Conservation (phyloP, 2,797 vertebrate species). For the Danio jaintianensis region DNA sequence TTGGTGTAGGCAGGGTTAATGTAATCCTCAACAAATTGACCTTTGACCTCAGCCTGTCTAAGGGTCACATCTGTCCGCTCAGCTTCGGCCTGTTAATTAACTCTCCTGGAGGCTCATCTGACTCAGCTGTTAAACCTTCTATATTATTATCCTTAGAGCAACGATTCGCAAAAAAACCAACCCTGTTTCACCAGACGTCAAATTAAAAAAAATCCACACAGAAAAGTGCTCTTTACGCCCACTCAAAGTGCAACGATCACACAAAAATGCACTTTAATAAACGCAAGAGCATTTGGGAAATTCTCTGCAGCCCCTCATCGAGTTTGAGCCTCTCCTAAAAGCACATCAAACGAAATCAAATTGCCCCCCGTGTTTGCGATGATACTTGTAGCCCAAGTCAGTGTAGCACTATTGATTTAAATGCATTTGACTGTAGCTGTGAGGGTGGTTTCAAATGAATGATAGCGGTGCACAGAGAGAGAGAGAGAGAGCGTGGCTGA, state of each 20-base stretch:
- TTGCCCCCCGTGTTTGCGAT: slow-evolving; percentile 15
- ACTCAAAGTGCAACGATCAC: background rate
- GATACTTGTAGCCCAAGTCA: slow-evolving; percentile 18
- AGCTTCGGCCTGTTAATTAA: slow-evolving; percentile 31
- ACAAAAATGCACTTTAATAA: slow-evolving; percentile 24
- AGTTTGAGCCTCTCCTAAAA: slow-evolving; percentile 33
- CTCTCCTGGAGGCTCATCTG: background rate
- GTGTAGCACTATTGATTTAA: slow-evolving; percentile 36
- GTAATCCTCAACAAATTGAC: slow-evolving; percentile 58
- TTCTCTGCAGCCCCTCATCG: background rate
- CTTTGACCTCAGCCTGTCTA: slow-evolving; percentile 53
- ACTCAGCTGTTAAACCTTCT: background rate
- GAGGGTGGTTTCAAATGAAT: slow-evolving; percentile 41
- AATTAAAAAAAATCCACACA: slow-evolving; percentile 13
- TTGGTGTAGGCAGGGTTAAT: slow-evolving; percentile 57
- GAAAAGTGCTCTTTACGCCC: slow-evolving; percentile 33
- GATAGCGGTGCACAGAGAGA: slow-evolving; percentile 63
- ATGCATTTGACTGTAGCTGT: slow-evolving; percentile 50
- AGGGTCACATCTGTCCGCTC: slow-evolving; percentile 56
- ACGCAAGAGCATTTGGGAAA: slow-evolving; percentile 1
- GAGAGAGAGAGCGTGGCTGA: slow-evolving; percentile 19
- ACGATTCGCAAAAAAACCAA: background rate
- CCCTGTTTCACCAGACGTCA: background rate
- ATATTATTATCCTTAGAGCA: slow-evolving; percentile 11
- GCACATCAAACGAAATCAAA: slow-evolving; percentile 22